A percentile compares a stretch with the other conserved stretches of the same genome.
These are phyloP conservation scores for Polyommatus iphigenia DNA, from an alignment of 2,888 invertebrate genomes.

Conservation along the genomic window DNA sequence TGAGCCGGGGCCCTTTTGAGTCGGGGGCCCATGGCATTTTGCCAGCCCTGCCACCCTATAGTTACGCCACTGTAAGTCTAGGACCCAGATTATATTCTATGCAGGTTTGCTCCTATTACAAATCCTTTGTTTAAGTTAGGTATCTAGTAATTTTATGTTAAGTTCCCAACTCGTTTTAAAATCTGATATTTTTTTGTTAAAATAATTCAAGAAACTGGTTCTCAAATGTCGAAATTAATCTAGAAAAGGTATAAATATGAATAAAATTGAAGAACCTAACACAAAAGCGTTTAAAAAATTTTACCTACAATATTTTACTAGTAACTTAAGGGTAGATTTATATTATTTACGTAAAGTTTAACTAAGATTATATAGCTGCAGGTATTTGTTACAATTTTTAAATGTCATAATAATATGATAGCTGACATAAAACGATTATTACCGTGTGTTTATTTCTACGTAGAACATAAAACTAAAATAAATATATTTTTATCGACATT, in stretches of 20 bases:
- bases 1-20: too few species aligned
- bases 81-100: not conserved
- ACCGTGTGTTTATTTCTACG: not conserved
- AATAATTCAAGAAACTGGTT: not conserved
- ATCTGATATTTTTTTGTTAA: not conserved
- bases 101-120: constrained; percentile 23
- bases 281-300: not conserved
- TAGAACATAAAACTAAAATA: constrained; percentile 3
- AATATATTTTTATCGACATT: not conserved
- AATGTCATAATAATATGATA: not conserved
- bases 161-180: not conserved
- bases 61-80: not conserved
- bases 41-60: too few species aligned
- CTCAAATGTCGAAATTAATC: not conserved
- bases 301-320: not conserved
- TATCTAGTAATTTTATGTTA: too few species aligned
- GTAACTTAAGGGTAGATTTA: not conserved
- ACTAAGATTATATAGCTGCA: too few species aligned
- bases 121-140: not conserved
- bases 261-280: not conserved
- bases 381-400: not conserved
- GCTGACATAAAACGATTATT: not conserved
- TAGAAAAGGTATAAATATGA: not conserved
- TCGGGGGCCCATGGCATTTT: too few species aligned
- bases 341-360: not conserved